phyloP scores from a whole-genome alignment of 92 coral and sea anemone species.

The Porites evermanni region DNA sequence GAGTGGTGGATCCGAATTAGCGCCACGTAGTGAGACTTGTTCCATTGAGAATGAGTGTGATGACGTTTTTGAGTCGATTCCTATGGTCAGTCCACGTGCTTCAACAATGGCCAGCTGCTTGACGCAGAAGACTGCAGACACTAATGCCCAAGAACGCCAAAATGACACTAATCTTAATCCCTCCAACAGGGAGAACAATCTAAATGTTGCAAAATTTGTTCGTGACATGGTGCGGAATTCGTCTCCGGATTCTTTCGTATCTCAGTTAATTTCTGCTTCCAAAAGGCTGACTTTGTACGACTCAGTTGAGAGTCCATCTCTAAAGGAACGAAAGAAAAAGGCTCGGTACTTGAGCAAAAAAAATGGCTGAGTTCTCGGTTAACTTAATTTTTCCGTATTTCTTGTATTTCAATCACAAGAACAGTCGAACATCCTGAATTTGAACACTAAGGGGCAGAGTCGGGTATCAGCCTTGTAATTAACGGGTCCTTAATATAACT shows the following conservation, averaged over 20 bases:
- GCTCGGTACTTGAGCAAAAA: not conserved
- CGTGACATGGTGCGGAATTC: not conserved
- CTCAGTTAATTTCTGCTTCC: slow-evolving; percentile 15
- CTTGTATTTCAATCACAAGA: too few species aligned
- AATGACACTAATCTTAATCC: not conserved
- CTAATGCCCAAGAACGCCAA: not conserved
- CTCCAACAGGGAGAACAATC: not conserved
- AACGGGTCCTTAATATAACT: too few species aligned
- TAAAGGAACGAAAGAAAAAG: slow-evolving; percentile 13
- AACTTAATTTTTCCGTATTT: too few species aligned
- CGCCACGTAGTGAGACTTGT: not conserved
- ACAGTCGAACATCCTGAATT: too few species aligned
- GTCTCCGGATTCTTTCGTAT: slow-evolving; percentile 14
- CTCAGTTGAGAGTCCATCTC: slow-evolving; percentile 7
- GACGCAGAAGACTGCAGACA: not conserved
- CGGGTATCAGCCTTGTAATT: too few species aligned
- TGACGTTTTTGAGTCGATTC: not conserved
- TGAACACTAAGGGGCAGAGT: too few species aligned
- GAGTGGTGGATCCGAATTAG: not conserved
- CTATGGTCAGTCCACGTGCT: not conserved
- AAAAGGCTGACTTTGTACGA: slow-evolving; percentile 5
- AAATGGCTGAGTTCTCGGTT: not conserved
- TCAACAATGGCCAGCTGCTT: not conserved
- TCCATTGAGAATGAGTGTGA: not conserved
- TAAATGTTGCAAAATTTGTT: not conserved